phyloP scores from a whole-genome alignment of 2,113 vertebrate genomes.

The Motacilla alba region DNA sequence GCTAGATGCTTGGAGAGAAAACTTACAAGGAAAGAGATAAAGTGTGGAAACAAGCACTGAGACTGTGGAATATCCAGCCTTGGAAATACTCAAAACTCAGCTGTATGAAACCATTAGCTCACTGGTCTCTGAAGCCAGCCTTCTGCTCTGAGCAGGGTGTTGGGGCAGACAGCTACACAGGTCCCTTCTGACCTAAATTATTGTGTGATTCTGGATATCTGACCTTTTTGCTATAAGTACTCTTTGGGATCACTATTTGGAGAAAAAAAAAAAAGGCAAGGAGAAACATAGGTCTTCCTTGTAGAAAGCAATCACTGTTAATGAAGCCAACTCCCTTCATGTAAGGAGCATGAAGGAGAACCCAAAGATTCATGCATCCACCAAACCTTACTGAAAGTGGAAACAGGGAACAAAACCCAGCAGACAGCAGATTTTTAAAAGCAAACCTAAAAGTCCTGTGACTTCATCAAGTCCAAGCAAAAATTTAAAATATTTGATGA shows the following conservation, averaged over 20 bases:
- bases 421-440: neutral
- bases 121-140: neutral
- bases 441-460: neutral
- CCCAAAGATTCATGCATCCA: neutral
- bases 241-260: neutral
- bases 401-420: accelerated
- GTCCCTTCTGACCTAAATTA: neutral
- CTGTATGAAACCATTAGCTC: neutral
- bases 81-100: neutral
- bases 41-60: neutral
- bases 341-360: neutral
- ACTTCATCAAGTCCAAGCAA: neutral
- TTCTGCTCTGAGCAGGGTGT: neutral
- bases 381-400: neutral
- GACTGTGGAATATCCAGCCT: neutral
- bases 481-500: neutral
- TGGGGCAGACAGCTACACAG: neutral
- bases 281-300: neutral
- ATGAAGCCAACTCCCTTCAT: neutral
- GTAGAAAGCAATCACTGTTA: neutral
- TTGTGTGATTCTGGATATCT: neutral
- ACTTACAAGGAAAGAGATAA: neutral
- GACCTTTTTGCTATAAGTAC: neutral
- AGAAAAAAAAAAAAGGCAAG: neutral
- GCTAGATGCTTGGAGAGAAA: neutral